These are phyloP conservation scores for Trematocara unimaculatum DNA, from an alignment of 2,113 vertebrate species.

Conservation along the genomic window DNA sequence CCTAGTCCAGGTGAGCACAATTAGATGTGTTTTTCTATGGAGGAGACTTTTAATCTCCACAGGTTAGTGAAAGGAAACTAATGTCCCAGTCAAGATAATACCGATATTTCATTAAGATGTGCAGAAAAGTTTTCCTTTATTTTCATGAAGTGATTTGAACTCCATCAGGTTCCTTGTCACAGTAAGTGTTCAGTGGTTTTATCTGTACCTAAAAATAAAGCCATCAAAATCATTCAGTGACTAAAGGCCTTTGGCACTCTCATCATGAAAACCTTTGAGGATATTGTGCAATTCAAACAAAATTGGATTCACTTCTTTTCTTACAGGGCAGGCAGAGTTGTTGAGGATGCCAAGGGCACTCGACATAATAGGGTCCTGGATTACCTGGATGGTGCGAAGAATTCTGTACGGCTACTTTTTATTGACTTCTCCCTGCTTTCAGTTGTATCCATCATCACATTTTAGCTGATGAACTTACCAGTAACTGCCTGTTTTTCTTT, in stretches of 20 bases:
- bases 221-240: background rate
- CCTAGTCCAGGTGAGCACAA: background rate
- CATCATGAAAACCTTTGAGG: background rate
- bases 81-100: background rate
- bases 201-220: background rate
- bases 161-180: background rate
- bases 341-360: background rate
- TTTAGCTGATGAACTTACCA: background rate
- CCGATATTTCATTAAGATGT: background rate
- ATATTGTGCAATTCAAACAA: background rate
- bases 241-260: background rate
- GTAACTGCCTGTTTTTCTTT: background rate
- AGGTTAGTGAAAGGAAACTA: background rate
- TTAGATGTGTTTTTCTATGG: background rate
- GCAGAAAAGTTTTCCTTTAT: background rate
- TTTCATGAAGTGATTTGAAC: background rate
- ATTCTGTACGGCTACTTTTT: background rate
- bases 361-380: background rate
- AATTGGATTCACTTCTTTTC: background rate
- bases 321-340: background rate
- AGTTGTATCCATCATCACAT: background rate
- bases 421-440: background rate
- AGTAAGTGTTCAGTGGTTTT: background rate
- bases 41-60: background rate
- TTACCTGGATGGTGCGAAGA: background rate